Percentiles rank a stretch among this genome's conserved stretches.
Conservation (phyloP, 2,113 vertebrate species). For the Dromaius novaehollandiae region DNA sequence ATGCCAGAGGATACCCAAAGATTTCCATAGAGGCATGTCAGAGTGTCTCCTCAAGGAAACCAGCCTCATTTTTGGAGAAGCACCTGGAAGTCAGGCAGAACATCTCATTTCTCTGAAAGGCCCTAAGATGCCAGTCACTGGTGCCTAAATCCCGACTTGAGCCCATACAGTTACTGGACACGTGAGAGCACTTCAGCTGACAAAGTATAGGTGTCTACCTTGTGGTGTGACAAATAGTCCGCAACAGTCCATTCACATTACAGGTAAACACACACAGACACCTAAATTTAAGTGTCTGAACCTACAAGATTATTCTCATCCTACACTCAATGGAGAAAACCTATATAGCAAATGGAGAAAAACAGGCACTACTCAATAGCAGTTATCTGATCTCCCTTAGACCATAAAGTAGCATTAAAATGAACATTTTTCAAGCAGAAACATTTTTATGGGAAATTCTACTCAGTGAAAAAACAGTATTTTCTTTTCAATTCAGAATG, state of each 20-base stretch:
- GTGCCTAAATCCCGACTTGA: background rate
- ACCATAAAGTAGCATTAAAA: background rate
- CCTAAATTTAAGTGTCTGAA: background rate
- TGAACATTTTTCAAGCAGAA: background rate
- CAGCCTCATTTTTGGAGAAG: background rate
- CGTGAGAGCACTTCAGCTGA: background rate
- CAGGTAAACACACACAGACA: background rate
- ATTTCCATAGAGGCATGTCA: background rate
- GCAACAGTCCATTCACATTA: background rate
- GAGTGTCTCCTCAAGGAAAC: background rate
- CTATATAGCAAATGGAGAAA: background rate
- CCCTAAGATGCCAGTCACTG: background rate
- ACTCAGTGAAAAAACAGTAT: background rate
- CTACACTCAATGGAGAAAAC: background rate
- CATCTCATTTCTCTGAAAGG: background rate
- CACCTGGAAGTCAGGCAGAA: background rate
- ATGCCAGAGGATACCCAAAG: background rate
- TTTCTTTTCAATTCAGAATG: background rate
- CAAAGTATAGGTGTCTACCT: accelerated
- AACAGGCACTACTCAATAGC: background rate
- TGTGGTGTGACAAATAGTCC: background rate
- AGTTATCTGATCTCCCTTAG: background rate
- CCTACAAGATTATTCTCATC: background rate
- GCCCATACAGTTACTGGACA: background rate
- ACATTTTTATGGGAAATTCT: background rate